Evolutionary conservation across 2,797 vertebrate genomes (phyloP), one percentile per base, ranked within the genome.

Genomic region (Enteromius anoplus): DNA sequence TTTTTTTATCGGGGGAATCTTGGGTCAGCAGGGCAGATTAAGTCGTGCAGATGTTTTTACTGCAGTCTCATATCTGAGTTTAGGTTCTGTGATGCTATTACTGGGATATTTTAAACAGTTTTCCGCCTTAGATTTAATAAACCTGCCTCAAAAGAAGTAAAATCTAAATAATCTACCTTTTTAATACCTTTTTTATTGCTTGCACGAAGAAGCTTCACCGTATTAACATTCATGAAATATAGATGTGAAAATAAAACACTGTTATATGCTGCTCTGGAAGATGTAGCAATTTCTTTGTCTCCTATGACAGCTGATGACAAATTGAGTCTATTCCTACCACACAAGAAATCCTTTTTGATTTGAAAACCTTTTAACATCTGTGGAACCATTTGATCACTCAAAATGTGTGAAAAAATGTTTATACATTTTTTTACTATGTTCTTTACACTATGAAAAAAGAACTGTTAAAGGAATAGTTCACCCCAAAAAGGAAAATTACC

Each of bases 161-260:
- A 60, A 60, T 81, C 68, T 62, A 60, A 81, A 81, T 81, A 72
- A 72, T 81, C 26, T 71, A 15, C 23, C 65, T 73, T 64, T 42
- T 47, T 81, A 81, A 81, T 62, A 62, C 19, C 32, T 40, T 69
- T 69, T 71, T 49, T 81, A 81, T 81, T 62, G 68, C 55, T 64
- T 37, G 58, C 26, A 65, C 2, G 58, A 11, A 32, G 21, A 14
- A 34, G 69, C 53, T 49, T 73, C 26, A 23, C 42, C 12, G 49
- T 81, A 81, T 72, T 73, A 73, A 19, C n/a, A 17, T 49, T 72
- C 21, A 81, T 81, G 19, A 60, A 62, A 60, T 47, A 45, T 19
- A 81, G 53, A 71, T 29, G 10, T 15, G 53, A 80, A 80, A 69
- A 40, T 40, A 40, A 40, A 71, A 71, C 53, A 21, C 53, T 8